Evolutionary conservation across 1,140 invertebrate genomes (phyloP), one percentile per base, ranked within the genome.

Genomic region (Potamilus streckersoni): DNA sequence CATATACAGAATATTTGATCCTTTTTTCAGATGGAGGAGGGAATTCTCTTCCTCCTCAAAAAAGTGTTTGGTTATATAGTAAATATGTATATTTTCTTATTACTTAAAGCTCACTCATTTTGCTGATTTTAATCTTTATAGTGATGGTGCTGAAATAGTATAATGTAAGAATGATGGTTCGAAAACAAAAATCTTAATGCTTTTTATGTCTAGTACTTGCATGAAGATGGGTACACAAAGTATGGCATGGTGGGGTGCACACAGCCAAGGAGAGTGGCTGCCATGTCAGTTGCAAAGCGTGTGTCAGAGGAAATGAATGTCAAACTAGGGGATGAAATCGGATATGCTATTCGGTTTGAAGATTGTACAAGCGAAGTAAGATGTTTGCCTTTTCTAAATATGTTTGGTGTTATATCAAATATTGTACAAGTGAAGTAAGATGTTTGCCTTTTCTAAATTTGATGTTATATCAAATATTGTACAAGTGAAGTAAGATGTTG

Each of bases 281-380:
- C 98, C 59, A 99, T 99, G 98, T 97, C 96, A 13, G 98, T 99
- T 12, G 98, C 98, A 5, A 99, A 99, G 90, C 93, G 98, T 86
- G 98, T 99, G 5, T 95, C 97, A 38, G 98, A 99, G 90, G 98
- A 99, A 92, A 98, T 99, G 96, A 92, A 93, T 49, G 95, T 95
- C 2, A 93, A 94, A 81, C 90, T 99, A 57, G 91, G 91, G n/a
- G 88, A 92, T 67, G 90, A 92, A 57, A 96, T 99, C 55, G 98
- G 98, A 20, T 99, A 99, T 91, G 97, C 98, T 15, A 99, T 99
- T 87, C 95, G 98, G 86, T 99, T 99, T 91, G 98, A 99, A 90
- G 98, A 99, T 90, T 99, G 98, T 88, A 99, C 98, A 1, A 96
- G 94, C 1, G 96, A 98, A 86, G 94, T 93, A 85, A 80, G 74